A percentile compares a stretch with the other conserved stretches of the same genome.
Conservation (phyloP, 2,113 vertebrate species). For the Panurus biarmicus region DNA sequence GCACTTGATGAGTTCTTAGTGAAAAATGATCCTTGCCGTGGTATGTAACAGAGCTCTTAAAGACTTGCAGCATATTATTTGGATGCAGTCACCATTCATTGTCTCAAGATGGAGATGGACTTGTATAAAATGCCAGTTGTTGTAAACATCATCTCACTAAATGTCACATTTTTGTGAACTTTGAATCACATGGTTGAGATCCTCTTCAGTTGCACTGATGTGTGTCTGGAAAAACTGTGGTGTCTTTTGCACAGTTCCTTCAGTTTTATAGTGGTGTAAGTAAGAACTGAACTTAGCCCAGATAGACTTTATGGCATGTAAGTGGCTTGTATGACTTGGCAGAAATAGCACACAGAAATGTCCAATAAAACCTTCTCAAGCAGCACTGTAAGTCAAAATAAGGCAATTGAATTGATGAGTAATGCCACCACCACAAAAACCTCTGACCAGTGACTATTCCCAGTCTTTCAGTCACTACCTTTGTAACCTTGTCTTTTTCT, state of each 20-base stretch:
- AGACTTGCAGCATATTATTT: background rate
- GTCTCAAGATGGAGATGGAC: background rate
- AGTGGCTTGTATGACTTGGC: background rate
- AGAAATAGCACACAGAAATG: background rate
- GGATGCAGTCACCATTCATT: background rate
- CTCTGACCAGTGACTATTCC: background rate
- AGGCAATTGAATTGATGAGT: background rate
- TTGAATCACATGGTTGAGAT: slow-evolving; percentile 2
- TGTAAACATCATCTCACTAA: slow-evolving; percentile 25
- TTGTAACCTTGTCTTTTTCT: background rate
- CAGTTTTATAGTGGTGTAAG: background rate
- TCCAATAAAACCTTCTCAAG: background rate
- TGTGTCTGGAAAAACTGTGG: background rate
- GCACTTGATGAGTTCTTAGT: slow-evolving; percentile 97
- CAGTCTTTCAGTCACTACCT: background rate
- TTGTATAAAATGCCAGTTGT: slow-evolving; percentile 5
- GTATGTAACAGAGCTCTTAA: slow-evolving; percentile 68
- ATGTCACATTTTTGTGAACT: slow-evolving; percentile 11
- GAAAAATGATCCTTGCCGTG: slow-evolving; percentile 98
- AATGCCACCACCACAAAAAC: background rate
- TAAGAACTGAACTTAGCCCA: background rate
- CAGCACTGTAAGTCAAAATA: background rate
- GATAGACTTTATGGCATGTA: background rate
- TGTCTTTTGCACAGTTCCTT: background rate
- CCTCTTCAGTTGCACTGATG: background rate